phyloP scores from a whole-genome alignment of 2,888 invertebrate species.

The Elmis aenea region DNA sequence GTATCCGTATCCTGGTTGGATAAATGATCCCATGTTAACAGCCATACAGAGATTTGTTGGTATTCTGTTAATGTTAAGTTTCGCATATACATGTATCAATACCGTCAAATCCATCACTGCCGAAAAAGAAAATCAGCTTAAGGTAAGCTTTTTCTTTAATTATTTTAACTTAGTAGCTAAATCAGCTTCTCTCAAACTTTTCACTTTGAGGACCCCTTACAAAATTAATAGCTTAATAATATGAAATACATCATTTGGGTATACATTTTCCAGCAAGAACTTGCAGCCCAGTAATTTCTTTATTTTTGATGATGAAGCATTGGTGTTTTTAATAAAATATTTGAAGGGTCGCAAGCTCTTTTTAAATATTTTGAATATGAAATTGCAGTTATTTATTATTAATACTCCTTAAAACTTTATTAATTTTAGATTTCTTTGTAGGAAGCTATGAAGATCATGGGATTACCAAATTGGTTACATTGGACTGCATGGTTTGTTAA shows the following conservation, averaged over 20 bases:
- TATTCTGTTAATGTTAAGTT: constrained; percentile 72
- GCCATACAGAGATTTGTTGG: constrained; percentile 65
- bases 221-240: too few species aligned
- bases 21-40: constrained; percentile 61
- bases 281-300: not conserved
- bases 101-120: constrained; percentile 68
- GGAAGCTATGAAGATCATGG: constrained; percentile 92
- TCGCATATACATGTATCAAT: constrained; percentile 76
- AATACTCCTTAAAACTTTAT: not conserved
- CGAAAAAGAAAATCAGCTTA: constrained; percentile 72
- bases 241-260: too few species aligned
- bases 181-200: too few species aligned
- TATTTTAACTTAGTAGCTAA: too few species aligned
- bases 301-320: not conserved
- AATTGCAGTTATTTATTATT: too few species aligned
- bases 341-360: too few species aligned
- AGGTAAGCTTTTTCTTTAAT: too few species aligned
- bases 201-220: too few species aligned
- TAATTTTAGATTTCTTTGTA: constrained; percentile 37
- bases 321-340: not conserved
- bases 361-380: too few species aligned
- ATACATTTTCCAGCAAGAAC: too few species aligned
- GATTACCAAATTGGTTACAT: constrained; percentile 74
- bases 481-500: constrained; percentile 83
- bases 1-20: constrained; percentile 69